A percentile compares a stretch with the other conserved stretches of the same genome.
phyloP scores from a whole-genome alignment of 2,888 invertebrate species.

The Mycalesis mineus region DNA sequence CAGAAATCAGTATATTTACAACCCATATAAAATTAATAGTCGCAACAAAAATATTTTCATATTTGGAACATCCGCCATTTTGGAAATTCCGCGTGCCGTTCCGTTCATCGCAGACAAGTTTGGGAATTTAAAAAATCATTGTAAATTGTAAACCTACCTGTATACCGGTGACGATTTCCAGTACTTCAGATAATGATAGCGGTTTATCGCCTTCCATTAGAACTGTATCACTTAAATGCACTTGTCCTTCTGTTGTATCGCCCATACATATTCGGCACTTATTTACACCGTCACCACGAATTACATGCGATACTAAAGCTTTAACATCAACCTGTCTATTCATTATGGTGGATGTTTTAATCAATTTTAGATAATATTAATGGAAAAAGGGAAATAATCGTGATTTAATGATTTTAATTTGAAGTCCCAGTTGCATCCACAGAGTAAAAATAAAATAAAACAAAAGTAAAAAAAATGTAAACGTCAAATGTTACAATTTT shows the following conservation, averaged over 20 bases:
- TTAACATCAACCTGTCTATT: constrained; percentile 63
- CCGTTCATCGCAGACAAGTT: constrained; percentile 59
- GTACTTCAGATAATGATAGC: constrained; percentile 60
- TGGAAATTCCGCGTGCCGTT: constrained; percentile 60
- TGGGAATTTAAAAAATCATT: background rate
- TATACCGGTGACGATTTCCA: constrained; percentile 65
- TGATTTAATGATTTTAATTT: too few species aligned
- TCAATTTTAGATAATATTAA: too few species aligned
- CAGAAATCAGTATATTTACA: background rate
- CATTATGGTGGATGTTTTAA: constrained; percentile 37
- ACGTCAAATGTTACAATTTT: too few species aligned
- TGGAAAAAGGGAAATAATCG: too few species aligned
- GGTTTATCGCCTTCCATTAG: constrained; percentile 67
- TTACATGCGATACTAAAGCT: constrained; percentile 67
- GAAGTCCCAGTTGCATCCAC: too few species aligned
- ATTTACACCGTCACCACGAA: constrained; percentile 63
- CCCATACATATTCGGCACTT: constrained; percentile 73
- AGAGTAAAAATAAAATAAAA: too few species aligned
- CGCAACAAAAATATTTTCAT: background rate
- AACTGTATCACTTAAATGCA: constrained; percentile 65
- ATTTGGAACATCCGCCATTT: constrained; percentile 47
- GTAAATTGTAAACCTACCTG: constrained; percentile 41
- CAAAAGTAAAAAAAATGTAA: too few species aligned
- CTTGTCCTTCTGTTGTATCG: constrained; percentile 66
- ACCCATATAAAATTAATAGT: background rate